phyloP scores from a whole-genome alignment of 2,888 invertebrate species.

The Liopterus haemorrhoidalis region DNA sequence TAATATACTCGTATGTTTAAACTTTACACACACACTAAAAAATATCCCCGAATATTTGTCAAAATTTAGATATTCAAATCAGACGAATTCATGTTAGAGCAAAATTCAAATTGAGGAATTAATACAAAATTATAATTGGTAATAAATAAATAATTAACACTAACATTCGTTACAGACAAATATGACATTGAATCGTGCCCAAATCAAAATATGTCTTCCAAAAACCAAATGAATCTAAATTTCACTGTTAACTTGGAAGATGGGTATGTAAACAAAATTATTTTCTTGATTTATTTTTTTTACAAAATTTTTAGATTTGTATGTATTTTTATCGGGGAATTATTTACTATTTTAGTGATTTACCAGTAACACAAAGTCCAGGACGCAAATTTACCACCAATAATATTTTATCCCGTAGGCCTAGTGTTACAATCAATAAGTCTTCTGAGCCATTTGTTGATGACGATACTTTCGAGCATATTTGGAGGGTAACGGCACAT shows the following conservation, averaged over 20 bases:
- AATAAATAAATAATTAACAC: slow-evolving; percentile 9
- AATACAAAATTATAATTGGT: neutral
- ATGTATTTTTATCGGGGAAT: neutral
- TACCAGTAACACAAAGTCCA: slow-evolving; percentile 39
- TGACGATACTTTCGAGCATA: slow-evolving; percentile 64
- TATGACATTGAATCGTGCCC: slow-evolving; percentile 44
- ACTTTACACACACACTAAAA: no score
- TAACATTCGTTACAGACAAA: slow-evolving; percentile 38
- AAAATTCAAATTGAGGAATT: neutral
- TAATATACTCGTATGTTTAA: no score
- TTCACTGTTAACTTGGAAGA: slow-evolving; percentile 56
- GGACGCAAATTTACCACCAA: slow-evolving; percentile 40
- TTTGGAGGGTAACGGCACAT: slow-evolving; percentile 69
- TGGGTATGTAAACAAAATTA: slow-evolving; percentile 42
- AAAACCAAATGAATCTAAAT: slow-evolving; percentile 56
- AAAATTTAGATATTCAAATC: no score
- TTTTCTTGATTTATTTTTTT: neutral
- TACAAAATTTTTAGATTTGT: neutral
- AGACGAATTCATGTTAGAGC: neutral
- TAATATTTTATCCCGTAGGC: slow-evolving; percentile 41
- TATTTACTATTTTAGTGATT: slow-evolving; percentile 38
- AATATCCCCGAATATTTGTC: no score
- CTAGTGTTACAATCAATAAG: slow-evolving; percentile 42
- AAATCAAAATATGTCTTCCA: slow-evolving; percentile 39
- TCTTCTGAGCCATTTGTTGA: slow-evolving; percentile 39